These are phyloP conservation scores for Brachionus sp. DNA, from an alignment of 1,140 invertebrate species.

Conservation along the genomic window DNA sequence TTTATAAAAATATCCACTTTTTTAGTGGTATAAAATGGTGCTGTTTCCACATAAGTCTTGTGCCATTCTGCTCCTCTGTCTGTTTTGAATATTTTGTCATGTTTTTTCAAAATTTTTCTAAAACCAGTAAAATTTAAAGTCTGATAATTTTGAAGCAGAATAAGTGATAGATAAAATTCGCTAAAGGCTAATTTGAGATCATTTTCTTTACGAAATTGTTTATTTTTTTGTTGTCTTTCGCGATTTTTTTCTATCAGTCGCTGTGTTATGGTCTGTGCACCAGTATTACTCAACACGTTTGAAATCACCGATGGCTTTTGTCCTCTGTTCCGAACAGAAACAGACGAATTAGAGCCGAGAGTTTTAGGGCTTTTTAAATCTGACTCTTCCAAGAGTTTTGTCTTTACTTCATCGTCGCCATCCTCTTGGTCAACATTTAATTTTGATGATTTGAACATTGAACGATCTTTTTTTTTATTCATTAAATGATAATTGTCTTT, in stretches of 20 bases:
- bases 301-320: background rate
- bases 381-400: background rate
- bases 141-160: conserved; percentile 74
- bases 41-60: conserved; percentile 82
- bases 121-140: conserved; percentile 98
- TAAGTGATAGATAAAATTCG: conserved; percentile 95
- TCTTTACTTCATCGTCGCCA: conserved; percentile 48
- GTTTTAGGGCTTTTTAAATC: background rate
- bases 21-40: conserved; percentile 92
- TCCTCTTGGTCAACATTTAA: conserved; percentile 49
- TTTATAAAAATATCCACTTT: conserved; percentile 92
- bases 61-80: conserved; percentile 70
- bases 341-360: background rate
- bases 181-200: conserved; percentile 96
- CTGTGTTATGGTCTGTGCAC: conserved; percentile 25
- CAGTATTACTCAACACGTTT: conserved; percentile 35
- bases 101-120: conserved; percentile 99
- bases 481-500: background rate
- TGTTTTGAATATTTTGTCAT: conserved; percentile 74
- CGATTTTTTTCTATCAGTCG: conserved; percentile 18
- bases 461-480: conserved; percentile 45
- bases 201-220: conserved; percentile 62
- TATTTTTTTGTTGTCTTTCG: background rate
- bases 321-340: background rate
- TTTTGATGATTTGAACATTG: conserved; percentile 47